Base-by-base conservation (phyloP, 2,888 invertebrate species). In the Drosophila mayaguana region DNA sequence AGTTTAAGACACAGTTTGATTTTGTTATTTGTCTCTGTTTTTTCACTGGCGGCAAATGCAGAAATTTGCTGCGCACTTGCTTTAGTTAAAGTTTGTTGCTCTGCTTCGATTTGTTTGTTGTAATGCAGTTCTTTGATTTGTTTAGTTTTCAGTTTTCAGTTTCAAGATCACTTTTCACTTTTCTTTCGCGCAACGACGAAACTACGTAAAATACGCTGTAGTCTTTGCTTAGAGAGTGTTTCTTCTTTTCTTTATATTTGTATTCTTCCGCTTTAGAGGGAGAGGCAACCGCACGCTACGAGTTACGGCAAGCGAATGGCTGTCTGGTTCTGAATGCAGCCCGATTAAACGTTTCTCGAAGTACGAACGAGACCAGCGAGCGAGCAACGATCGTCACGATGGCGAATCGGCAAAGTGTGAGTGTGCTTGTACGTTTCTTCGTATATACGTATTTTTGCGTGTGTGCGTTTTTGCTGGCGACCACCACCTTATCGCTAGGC, bases 271-370 rank as follows among this genome's bases (percentile, higher is more conserved):
- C 65, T 79, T 57, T 66, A 71, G 59, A 72, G 60, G 62, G 51
- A 76, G 64, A 71, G 60, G 55, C 70, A 79, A 78, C 87, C 81
- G 82, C 76, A 88, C 91, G 82, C 83, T 87, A 83, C 89, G 83
- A 90, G 89, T 90, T 80, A 84, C 90, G 91, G 80, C 83, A 80
- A 86, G 83, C 92, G 91, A 92, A 92, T 92, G 92, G 89, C 81
- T 88, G 82, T 81, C 88, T 79, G 87, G 89, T 91, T 90, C 91
- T 88, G 80, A 75, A 60, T 78, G 83, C 91, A 87, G 82, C 78
- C 72, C 89, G 91, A 91, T 92, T 91, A 91, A 91, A 91, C 87
- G 90, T 78, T 71, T 64, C 78, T 73, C 68, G 67, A 81, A 81
- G 70, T 63, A 38, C 54, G 54, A 53, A 67, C 83, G 74, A 73